Conservation (phyloP, 2,113 vertebrate species). For the Mobula birostris region DNA sequence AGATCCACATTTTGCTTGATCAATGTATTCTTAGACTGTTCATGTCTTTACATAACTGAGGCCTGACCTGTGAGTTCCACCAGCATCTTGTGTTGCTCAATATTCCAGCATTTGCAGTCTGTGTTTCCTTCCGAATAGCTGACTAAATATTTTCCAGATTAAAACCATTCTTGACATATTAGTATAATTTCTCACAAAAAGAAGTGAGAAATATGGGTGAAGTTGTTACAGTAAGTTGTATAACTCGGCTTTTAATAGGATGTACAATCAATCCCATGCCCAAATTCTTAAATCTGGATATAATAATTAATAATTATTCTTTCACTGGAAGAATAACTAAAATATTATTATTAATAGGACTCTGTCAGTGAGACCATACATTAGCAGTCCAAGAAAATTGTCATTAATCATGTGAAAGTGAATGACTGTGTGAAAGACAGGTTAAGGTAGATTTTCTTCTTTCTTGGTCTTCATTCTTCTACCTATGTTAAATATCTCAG, state of each 20-base stretch:
- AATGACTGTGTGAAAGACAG: not conserved
- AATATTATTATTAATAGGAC: not conserved
- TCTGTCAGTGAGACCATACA: not conserved
- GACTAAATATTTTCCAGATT: not conserved
- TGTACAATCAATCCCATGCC: not conserved
- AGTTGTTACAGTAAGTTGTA: not conserved
- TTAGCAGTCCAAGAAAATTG: not conserved
- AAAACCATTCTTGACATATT: not conserved
- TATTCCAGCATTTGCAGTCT: no score
- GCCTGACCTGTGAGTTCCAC: no score
- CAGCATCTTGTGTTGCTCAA: no score
- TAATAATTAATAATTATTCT: not conserved
- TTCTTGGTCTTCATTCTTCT: not conserved
- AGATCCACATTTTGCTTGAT: no score
- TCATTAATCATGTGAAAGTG: not conserved
- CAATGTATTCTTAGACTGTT: no score
- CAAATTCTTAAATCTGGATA: not conserved
- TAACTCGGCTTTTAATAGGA: not conserved
- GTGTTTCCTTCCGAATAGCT: not conserved
- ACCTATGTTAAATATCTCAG: not conserved
- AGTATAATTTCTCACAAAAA: not conserved
- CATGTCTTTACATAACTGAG: no score
- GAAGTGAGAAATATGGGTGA: not conserved
- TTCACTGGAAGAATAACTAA: not conserved
- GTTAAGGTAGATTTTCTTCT: not conserved